Percentiles rank a stretch among this genome's conserved stretches.
phyloP scores from a whole-genome alignment of 1,140 invertebrate genomes.

The Zaprionus camerounensis region DNA sequence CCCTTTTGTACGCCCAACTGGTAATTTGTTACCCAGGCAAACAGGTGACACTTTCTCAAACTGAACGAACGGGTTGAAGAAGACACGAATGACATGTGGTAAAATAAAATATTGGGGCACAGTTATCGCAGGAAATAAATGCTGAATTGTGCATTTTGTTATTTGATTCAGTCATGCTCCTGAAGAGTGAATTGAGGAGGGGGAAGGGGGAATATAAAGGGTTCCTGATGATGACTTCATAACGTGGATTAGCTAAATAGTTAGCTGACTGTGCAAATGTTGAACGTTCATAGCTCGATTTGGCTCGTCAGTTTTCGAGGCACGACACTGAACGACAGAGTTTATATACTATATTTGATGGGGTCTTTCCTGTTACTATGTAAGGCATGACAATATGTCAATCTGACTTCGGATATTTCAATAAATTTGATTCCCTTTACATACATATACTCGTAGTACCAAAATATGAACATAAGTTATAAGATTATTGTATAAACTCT shows the following conservation, averaged over 20 bases:
- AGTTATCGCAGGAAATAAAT: constrained; percentile 28
- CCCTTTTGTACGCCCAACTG: constrained; percentile 41
- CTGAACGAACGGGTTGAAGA: constrained; percentile 55
- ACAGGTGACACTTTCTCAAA: constrained; percentile 80
- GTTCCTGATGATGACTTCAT: constrained; percentile 70
- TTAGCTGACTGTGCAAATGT: constrained; percentile 47
- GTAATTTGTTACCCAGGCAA: constrained; percentile 54
- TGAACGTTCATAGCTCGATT: not conserved
- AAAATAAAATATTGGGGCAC: constrained; percentile 33
- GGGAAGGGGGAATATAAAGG: not conserved
- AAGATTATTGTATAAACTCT: no score
- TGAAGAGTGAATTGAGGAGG: not conserved
- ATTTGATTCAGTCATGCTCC: constrained; percentile 60
- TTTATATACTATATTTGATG: not conserved
- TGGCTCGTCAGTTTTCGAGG: constrained; percentile 20
- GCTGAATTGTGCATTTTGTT: constrained; percentile 32
- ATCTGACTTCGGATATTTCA: not conserved
- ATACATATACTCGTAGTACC: no score
- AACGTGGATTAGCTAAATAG: constrained; percentile 41
- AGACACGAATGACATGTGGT: constrained; percentile 44
- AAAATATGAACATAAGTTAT: no score
- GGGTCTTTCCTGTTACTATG: not conserved
- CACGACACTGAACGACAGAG: not conserved
- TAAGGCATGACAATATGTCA: no score
- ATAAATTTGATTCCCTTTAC: not conserved